Conservation (phyloP, 2,888 invertebrate species). For the Rugalucina vietnamica region DNA sequence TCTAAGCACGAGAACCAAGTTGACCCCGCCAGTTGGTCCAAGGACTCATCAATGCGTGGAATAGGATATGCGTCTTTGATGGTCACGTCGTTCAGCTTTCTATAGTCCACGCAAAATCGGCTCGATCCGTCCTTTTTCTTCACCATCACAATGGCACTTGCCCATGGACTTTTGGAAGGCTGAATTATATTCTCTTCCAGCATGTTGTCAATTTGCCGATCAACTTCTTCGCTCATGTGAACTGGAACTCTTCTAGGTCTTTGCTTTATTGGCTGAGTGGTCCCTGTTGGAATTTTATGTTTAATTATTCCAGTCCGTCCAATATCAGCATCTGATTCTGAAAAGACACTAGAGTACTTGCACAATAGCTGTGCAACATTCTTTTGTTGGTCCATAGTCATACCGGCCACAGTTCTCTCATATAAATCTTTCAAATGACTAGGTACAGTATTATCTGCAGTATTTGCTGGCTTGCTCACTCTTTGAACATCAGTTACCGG, state of each 20-base stretch:
- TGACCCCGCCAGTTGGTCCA: not conserved
- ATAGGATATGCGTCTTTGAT: no score
- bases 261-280: constrained; percentile 36
- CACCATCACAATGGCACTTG: constrained; percentile 42
- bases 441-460: not conserved
- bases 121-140: constrained; percentile 46
- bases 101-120: constrained; percentile 48
- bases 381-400: not conserved
- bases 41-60: no score
- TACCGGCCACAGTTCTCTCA: not conserved
- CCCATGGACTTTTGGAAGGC: constrained; percentile 48
- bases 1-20: not conserved
- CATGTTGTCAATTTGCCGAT: constrained; percentile 41
- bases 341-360: constrained; percentile 38
- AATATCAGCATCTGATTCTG: constrained; percentile 36
- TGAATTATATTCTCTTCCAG: constrained; percentile 36
- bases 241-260: constrained; percentile 34
- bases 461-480: not conserved
- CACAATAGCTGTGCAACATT: not conserved
- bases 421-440: not conserved
- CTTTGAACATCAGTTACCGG: not conserved
- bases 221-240: constrained; percentile 28
- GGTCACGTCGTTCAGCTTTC: not conserved
- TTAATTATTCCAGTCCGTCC: constrained; percentile 41
- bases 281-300: constrained; percentile 44